Evolutionary conservation across 1,140 invertebrate genomes (phyloP).

Genomic region (Paracyclopina nana): DNA sequence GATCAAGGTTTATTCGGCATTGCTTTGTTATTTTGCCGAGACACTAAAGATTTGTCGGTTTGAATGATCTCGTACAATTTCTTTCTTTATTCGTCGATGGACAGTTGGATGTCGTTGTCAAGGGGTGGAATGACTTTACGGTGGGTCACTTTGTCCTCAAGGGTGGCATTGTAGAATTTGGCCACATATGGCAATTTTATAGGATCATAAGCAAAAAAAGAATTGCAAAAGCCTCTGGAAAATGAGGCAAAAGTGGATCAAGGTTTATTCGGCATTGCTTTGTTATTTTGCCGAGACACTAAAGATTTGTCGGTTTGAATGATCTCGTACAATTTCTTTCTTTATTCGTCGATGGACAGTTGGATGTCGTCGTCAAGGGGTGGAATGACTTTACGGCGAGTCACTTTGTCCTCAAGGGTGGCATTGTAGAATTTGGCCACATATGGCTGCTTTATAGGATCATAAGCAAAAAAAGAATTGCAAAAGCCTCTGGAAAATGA

Average conservation of each 20-base stretch:
- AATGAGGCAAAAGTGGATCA: too few relatives aligned
- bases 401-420: conserved; percentile 47
- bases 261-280: too few relatives aligned
- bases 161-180: conserved; percentile 32
- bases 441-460: conserved; percentile 65
- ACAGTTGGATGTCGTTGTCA: conserved; percentile 65
- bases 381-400: conserved; percentile 51
- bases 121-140: conserved; percentile 61
- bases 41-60: conserved; percentile 25
- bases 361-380: conserved; percentile 70
- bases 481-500: too few relatives aligned
- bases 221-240: too few relatives aligned
- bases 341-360: conserved; percentile 70
- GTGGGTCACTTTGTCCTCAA: conserved; percentile 49
- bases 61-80: conserved; percentile 68
- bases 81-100: conserved; percentile 71
- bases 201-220: conserved; percentile 62
- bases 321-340: conserved; percentile 71
- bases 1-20: too few relatives aligned
- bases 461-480: too few relatives aligned
- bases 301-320: conserved; percentile 33
- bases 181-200: conserved; percentile 66
- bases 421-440: conserved; percentile 40
- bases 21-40: too few relatives aligned
- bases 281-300: too few relatives aligned